Evolutionary conservation across 1,140 invertebrate species (phyloP), one percentile per base, ranked within the genome.

Genomic region (Hyles vespertilio): DNA sequence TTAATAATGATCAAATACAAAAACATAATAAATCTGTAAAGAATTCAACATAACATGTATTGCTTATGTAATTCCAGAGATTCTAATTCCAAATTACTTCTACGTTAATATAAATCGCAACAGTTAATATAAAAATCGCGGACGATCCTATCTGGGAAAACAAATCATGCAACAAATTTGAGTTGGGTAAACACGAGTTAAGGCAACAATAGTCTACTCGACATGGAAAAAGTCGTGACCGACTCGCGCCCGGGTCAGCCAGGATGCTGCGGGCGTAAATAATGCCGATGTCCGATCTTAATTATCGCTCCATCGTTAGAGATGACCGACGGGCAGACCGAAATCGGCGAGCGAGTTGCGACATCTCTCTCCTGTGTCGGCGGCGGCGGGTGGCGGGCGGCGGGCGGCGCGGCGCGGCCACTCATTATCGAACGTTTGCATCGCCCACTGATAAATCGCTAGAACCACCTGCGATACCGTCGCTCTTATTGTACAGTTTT

Each of bases 301-400:
- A 87, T 87, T 87, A 87, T 87, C 84, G 79, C 67, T 77, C 74
- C 76, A 87, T 87, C 84, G 83, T 84, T 86, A 85, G 80, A 82
- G 82, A 87, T 84, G 77, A 84, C 79, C 81, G 77, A 79, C 76
- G 74, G 77, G 74, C 82, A 76, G 59, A 73, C 81, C 79, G 74
- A 86, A 83, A 81, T 79, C 79, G 70, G 81, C 75, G 77, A 77
- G 64, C 66, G 62, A 56, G 73, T 86, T 86, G 79, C 81, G 78
- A 84, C 83, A 83, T 73, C 68, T 70, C 54, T 65, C 59, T 45
- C 52, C 65, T 65, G 69, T 71, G 61, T 70, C 62, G 70, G 68
- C 56, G 57, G n/a, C n/a, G 22, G 22, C 22, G 22, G 22, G 1
- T 0, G 22, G 22, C 22, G 22, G 22, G 1, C 0, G 22, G 22